These are phyloP conservation scores for Phalanger gymnotis DNA, from an alignment of 2,797 vertebrate genomes.

Conservation along the genomic window DNA sequence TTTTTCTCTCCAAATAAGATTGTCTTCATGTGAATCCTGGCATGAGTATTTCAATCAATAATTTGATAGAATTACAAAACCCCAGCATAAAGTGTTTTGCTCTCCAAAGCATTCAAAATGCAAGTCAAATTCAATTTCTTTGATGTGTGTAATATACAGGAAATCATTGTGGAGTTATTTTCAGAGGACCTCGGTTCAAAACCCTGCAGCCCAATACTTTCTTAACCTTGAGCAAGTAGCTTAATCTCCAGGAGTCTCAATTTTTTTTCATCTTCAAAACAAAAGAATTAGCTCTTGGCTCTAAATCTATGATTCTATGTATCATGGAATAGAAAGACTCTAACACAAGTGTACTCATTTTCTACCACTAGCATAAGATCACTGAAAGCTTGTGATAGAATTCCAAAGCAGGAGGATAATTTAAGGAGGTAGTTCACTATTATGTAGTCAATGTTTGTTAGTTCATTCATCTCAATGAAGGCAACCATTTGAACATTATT, in stretches of 20 bases:
- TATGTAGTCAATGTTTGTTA: conserved; percentile 9
- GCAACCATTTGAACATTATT: background rate
- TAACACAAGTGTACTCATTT: background rate
- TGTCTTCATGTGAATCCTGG: background rate
- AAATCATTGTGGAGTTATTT: background rate
- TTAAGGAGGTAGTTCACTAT: conserved; percentile 49
- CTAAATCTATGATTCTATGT: background rate
- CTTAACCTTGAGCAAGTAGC: background rate
- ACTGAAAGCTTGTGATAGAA: conserved; percentile 48
- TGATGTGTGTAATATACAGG: background rate
- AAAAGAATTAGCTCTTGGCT: background rate
- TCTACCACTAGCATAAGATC: background rate
- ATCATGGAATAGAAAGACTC: background rate
- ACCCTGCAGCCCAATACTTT: background rate
- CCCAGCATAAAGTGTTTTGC: conserved; percentile 11
- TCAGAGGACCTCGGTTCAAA: background rate
- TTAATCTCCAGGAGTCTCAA: background rate
- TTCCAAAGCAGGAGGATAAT: conserved; percentile 14
- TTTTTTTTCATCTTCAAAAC: background rate
- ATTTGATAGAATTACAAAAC: conserved; percentile 19
- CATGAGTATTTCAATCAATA: background rate
- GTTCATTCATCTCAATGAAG: conserved; percentile 48
- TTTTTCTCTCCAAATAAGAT: conserved; percentile 9
- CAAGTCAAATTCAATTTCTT: background rate
- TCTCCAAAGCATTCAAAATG: background rate